Evolutionary conservation across 1,140 invertebrate species (phyloP).

Genomic region (Caerostris darwini): DNA sequence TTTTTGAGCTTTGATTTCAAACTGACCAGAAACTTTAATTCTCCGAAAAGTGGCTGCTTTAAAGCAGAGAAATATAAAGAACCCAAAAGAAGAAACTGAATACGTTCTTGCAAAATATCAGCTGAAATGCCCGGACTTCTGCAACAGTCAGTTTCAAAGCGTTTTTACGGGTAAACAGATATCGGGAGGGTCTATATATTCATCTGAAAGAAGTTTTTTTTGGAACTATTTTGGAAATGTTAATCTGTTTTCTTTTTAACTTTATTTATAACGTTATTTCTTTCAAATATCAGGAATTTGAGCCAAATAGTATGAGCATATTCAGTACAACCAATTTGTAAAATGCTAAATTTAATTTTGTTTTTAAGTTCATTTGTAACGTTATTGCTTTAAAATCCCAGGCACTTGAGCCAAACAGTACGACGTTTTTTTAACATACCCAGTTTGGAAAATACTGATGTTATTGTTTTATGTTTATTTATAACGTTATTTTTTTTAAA

Average conservation of each 20-base stretch:
- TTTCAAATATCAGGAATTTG: too few species aligned
- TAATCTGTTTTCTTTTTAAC: neutral
- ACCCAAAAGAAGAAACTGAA: conserved; percentile 48
- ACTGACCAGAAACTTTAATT: conserved; percentile 71
- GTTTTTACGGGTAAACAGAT: conserved; percentile 28
- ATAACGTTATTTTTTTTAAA: too few species aligned
- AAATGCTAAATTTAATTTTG: too few species aligned
- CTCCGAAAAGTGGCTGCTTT: conserved; percentile 20
- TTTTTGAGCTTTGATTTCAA: conserved; percentile 66
- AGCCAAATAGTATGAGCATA: too few species aligned
- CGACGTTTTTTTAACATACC: too few species aligned
- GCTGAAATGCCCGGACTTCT: neutral
- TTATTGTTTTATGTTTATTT: too few species aligned
- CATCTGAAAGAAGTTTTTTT: neutral
- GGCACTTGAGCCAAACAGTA: too few species aligned
- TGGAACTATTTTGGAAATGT: neutral
- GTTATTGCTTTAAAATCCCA: neutral
- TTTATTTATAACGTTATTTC: neutral
- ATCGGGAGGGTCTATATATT: neutral
- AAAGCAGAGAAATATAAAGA: conserved; percentile 51
- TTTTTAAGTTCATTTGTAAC: too few species aligned
- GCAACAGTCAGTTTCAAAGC: conserved; percentile 21
- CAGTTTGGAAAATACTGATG: neutral
- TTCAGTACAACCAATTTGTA: too few species aligned
- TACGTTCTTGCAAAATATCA: conserved; percentile 27